Evolutionary conservation across 2,113 vertebrate genomes (phyloP).

Genomic region (Hippopotamus amphibius): DNA sequence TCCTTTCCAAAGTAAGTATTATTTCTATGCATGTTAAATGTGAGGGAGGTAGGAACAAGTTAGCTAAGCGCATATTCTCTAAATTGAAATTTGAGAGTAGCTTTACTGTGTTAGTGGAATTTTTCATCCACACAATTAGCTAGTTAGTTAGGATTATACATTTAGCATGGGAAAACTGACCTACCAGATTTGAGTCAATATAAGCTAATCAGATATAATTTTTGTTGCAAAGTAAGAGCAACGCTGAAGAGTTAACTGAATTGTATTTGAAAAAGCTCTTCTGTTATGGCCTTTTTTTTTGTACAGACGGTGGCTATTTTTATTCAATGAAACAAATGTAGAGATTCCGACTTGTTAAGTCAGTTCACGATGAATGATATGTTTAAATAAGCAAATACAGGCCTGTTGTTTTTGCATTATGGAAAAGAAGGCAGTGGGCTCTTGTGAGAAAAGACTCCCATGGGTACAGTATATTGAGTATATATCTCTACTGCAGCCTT

Average conservation of each 20-base stretch:
- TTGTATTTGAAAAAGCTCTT: constrained; percentile 23
- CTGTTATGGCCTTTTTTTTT: neutral
- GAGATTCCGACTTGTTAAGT: neutral
- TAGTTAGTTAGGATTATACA: constrained; percentile 16
- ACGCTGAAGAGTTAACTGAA: neutral
- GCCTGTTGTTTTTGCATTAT: neutral
- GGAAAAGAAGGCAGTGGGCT: neutral
- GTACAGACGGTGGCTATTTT: neutral
- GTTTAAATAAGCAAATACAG: neutral
- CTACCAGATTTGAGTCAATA: constrained; percentile 19
- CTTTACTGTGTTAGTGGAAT: neutral
- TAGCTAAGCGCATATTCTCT: neutral
- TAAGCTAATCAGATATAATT: neutral
- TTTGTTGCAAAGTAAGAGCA: neutral
- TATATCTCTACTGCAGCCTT: neutral
- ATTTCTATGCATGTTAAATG: neutral
- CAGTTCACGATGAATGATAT: neutral
- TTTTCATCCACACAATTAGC: neutral
- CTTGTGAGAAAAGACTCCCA: neutral
- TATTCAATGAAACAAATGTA: neutral
- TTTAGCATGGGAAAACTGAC: neutral
- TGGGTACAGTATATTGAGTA: neutral
- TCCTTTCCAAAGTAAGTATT: neutral
- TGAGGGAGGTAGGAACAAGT: neutral
- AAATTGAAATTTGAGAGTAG: neutral